Percentiles rank a stretch among this genome's conserved stretches.
Conservation (phyloP, 2,888 invertebrate species). For the Schrankia costaestrigalis region DNA sequence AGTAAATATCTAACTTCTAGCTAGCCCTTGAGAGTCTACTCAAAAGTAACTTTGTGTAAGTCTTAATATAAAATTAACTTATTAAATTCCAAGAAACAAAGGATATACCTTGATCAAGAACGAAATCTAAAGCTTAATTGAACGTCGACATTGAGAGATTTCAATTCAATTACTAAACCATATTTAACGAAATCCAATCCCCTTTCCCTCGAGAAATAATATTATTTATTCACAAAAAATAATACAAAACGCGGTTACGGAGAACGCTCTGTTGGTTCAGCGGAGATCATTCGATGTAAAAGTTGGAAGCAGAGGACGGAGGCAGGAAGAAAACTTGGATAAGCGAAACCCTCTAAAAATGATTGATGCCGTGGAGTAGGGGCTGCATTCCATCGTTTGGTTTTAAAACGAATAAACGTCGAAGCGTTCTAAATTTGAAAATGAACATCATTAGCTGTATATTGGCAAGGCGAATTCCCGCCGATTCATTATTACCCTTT, state of each 20-base stretch:
- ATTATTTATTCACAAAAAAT: constrained; percentile 81
- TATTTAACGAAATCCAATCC: constrained; percentile 81
- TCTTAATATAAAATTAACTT: constrained; percentile 53
- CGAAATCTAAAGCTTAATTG: constrained; percentile 77
- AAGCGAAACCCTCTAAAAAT: constrained; percentile 81
- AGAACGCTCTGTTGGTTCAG: constrained; percentile 75
- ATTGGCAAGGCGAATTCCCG: constrained; percentile 51
- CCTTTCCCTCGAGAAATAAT: constrained; percentile 78
- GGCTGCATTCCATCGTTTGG: constrained; percentile 53
- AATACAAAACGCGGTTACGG: constrained; percentile 76
- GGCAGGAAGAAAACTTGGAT: constrained; percentile 77
- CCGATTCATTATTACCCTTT: constrained; percentile 62
- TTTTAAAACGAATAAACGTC: constrained; percentile 80
- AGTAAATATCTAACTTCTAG: too few species aligned
- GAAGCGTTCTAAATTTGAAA: constrained; percentile 69
- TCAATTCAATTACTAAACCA: constrained; percentile 82
- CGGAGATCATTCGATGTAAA: constrained; percentile 77
- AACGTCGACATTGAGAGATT: constrained; percentile 81
- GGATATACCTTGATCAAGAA: constrained; percentile 69
- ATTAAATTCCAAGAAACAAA: constrained; percentile 67
- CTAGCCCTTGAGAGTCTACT: too few species aligned
- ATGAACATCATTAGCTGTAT: constrained; percentile 76
- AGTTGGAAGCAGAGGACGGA: constrained; percentile 66
- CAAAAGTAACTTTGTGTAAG: too few species aligned
- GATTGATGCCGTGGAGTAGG: constrained; percentile 73